Base-by-base conservation (phyloP, 1,140 invertebrate species). In the Brachystomella parvula region DNA sequence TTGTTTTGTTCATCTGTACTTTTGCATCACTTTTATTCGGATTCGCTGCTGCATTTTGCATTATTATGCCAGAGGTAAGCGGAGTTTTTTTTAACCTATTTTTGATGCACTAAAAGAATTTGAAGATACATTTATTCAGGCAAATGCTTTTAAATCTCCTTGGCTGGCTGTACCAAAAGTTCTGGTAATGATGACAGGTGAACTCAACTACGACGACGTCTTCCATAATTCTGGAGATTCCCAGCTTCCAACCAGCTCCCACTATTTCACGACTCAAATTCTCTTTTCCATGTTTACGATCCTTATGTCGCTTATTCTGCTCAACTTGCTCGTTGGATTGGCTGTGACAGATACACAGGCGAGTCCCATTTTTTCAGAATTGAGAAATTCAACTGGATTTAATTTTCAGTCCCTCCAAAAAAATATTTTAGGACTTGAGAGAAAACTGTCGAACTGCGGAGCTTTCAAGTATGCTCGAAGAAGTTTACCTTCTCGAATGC, bases 131-230 rank as follows among this genome's bases (percentile, higher is more conserved):
- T 53, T 19, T 53, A 19, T 53, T 53, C 24, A 53, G 49, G 12
- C 49, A 9, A 53, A 53, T 6, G 49, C 49, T 17, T 53, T 53
- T 53, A 26, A 3, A 15, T 53, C 49, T 53, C 15, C 49, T 26
- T 53, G 12, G 15, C 12, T 53, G 15, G 49, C 49, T 17, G 24
- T 53, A 6, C 49, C 49, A 53, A 53, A 53, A 53, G 49, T 53
- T 15, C 21, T 53, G 21, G 49, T 53, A 6, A 53, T 53, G 49
- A 53, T 53, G 49, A 53, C 49, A 17, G 49, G 49, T 6, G 49
- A 53, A 53, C 24, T 53, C 6, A 53, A 53, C 24, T 53, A 53
- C 24, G 49, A 53, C 49, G 49, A 53, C 24, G 49, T 53, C 12
- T 53, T 53, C 21, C 49, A 53, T 53, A 24, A 24, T 15, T 12